Evolutionary conservation across 35 echinoderm and acorn worm genomes (phyloP).

Genomic region (Anneissia japonica): DNA sequence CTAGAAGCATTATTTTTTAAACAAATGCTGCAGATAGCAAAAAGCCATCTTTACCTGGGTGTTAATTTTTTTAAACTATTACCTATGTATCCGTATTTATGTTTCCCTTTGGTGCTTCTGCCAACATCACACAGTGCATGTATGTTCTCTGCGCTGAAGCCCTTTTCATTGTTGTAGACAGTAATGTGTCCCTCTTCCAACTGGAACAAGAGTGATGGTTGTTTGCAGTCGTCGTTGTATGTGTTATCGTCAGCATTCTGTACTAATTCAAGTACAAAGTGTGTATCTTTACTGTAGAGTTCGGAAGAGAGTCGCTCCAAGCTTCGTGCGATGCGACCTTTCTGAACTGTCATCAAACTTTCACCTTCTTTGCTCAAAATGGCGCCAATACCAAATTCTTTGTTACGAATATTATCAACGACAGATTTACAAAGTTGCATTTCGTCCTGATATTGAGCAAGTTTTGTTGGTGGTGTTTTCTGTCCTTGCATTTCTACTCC

Average conservation of each 20-base stretch:
- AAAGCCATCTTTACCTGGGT: no score
- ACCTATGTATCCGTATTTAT: conserved; percentile 58
- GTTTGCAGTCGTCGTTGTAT: not conserved
- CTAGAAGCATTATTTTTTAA: no score
- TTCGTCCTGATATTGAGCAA: not conserved
- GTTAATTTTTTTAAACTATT: no score
- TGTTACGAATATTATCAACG: conserved; percentile 17
- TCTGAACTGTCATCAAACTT: conserved; percentile 10
- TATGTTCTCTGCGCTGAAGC: conserved; percentile 32
- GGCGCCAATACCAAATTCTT: conserved; percentile 45
- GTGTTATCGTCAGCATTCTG: conserved; percentile 58
- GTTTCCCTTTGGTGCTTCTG: conserved; percentile 56
- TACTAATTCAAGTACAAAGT: conserved; percentile 49
- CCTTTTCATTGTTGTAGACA: conserved; percentile 43
- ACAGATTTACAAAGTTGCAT: conserved; percentile 10
- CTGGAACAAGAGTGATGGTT: conserved; percentile 28
- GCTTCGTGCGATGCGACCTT: conserved; percentile 30
- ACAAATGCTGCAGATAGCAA: no score
- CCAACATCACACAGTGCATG: conserved; percentile 57
- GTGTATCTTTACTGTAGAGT: conserved; percentile 56
- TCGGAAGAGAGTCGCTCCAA: conserved; percentile 31
- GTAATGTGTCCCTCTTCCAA: conserved; percentile 20
- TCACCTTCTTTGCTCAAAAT: conserved; percentile 12
- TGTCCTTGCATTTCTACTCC: no score
- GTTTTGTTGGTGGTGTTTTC: not conserved